Conservation (phyloP, 2,888 invertebrate species). For the Luffia ferchaultella region DNA sequence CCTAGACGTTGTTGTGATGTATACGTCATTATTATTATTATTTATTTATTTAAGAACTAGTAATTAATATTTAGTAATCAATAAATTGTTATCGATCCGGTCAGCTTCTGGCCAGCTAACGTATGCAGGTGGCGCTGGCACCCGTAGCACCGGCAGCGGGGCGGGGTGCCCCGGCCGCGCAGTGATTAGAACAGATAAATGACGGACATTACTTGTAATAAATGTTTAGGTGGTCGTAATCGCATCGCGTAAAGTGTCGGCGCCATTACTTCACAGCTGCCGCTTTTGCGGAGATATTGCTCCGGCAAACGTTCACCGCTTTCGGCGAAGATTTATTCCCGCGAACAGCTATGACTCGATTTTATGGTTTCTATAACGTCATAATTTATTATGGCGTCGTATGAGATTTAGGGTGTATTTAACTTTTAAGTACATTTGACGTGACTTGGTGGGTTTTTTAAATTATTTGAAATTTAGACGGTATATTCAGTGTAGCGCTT, state of each 20-base stretch:
- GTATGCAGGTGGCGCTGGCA: no score
- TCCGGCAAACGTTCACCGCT: conserved; percentile 49
- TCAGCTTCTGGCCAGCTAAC: no score
- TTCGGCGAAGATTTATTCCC: conserved; percentile 43
- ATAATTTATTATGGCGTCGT: neutral
- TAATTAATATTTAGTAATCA: no score
- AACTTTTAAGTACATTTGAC: neutral
- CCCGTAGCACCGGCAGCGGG: neutral
- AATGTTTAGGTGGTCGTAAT: conserved; percentile 67
- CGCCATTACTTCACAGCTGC: conserved; percentile 63
- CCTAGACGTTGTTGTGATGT: no score
- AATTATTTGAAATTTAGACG: no score
- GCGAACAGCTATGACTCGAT: conserved; percentile 30
- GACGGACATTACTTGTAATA: conserved; percentile 65
- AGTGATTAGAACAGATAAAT: conserved; percentile 64
- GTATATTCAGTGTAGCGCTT: no score
- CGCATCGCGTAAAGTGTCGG: conserved; percentile 63
- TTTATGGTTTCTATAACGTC: conserved; percentile 22
- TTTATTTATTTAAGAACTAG: no score
- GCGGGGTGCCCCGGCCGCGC: conserved; percentile 20
- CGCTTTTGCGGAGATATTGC: conserved; percentile 55
- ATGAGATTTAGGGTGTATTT: neutral
- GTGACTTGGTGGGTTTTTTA: no score
- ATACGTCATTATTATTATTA: no score
- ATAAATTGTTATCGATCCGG: no score